Base-by-base conservation (phyloP, 2,797 vertebrate genomes). In the Sebastes diploproa region DNA sequence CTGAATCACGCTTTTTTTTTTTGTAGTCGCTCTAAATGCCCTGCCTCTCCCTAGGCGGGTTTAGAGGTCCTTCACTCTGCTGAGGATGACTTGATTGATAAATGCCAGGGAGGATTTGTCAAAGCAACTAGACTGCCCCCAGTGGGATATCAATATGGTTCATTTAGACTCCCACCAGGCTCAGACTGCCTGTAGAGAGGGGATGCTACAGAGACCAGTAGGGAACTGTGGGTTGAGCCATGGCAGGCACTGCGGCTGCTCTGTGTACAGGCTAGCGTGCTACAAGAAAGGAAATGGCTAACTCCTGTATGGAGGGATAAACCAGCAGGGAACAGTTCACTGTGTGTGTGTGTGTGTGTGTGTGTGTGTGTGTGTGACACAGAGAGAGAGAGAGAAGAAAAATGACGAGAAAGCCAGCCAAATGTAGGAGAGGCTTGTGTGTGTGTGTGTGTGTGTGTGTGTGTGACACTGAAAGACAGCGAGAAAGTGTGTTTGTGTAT, bases 71-170 rank as follows among this genome's bases (percentile, higher is more conserved):
- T 94, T 91, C 88, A 95, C 93, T 91, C 93, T 86, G 90, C 95
- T 74, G 68, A 90, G 86, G 95, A 96, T 92, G 90, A 89, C 91
- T 92, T 97, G 97, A 98, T 97, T 98, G 97, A 98, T 98, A 97
- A 98, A 97, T 96, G 96, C 96, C 95, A 94, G 95, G 92, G 95
- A 97, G 94, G 96, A 97, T 97, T 97, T 98, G 97, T 98, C 97
- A 97, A 96, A 98, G 97, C 96, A 97, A 96, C 96, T 93, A 95
- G 96, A 96, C 96, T 96, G 94, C 95, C 94, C 96, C 95, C 96
- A 96, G 96, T 96, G 96, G 97, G 97, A 96, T 90, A 94, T 97
- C 97, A 97, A 97, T 97, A 96, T 96, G 96, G 95, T 96, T 96
- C 95, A 95, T 97, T 98, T 97, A 98, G 97, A 96, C 96, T 95